These are phyloP conservation scores for Prietella phreatophila DNA, from an alignment of 2,113 vertebrate species.

Conservation along the genomic window DNA sequence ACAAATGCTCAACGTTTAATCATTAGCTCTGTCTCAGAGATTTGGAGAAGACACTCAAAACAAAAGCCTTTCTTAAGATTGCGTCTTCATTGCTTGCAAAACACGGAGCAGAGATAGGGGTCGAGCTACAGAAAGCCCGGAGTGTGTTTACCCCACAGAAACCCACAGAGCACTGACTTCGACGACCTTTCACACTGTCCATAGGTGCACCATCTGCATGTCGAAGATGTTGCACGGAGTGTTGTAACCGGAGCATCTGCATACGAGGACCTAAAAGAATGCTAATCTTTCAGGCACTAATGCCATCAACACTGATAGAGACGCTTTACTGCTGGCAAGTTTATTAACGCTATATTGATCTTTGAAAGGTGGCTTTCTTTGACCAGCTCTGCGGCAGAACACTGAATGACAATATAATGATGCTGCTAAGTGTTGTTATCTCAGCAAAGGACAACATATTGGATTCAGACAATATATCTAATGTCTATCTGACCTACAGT, in stretches of 20 bases:
- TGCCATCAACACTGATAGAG: conserved; percentile 1
- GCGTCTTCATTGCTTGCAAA: conserved; percentile 38
- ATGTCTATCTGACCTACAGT: neutral
- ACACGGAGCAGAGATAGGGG: conserved; percentile 33
- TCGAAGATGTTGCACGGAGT: neutral
- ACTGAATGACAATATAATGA: neutral
- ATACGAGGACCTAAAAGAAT: neutral
- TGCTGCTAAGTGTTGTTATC: neutral
- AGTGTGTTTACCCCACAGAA: conserved; percentile 36
- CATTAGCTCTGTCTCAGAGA: conserved; percentile 54
- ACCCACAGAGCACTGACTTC: conserved; percentile 5
- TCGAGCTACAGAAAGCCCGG: conserved; percentile 21
- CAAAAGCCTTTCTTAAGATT: conserved; percentile 32
- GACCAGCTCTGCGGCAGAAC: neutral
- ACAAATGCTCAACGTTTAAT: conserved; percentile 55
- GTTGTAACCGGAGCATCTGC: neutral
- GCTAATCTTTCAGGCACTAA: conserved; percentile 7
- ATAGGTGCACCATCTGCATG: neutral
- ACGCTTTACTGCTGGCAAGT: neutral
- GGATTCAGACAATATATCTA: neutral
- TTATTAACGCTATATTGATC: conserved; percentile 1
- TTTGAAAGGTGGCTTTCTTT: neutral
- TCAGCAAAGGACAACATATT: neutral
- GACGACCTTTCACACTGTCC: neutral
- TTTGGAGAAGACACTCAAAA: conserved; percentile 56